Conservation (phyloP, 2,888 invertebrate species). For the Oegoconia quadripuncta region DNA sequence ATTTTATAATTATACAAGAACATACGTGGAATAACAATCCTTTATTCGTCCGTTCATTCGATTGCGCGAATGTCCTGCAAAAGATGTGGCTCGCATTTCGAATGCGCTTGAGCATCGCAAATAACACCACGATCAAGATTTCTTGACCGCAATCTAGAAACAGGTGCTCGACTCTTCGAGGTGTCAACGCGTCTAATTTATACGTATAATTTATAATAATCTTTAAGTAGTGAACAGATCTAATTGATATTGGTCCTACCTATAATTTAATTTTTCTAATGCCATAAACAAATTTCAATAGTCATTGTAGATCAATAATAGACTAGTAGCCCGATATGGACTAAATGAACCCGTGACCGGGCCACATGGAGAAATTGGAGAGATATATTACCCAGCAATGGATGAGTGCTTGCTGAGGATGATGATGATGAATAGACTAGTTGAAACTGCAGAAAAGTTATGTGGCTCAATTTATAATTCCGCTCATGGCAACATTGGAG, state of each 20-base stretch:
- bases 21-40: conserved; percentile 57
- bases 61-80: conserved; percentile 55
- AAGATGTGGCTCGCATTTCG: conserved; percentile 55
- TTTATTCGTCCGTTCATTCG: conserved; percentile 30
- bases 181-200: conserved; percentile 16
- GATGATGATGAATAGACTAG: conserved; percentile 16
- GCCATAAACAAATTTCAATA: too few relatives aligned
- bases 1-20: conserved; percentile 65
- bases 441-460: conserved; percentile 32
- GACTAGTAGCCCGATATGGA: too few relatives aligned
- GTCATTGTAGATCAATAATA: conserved; percentile 20
- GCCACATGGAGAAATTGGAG: too few relatives aligned
- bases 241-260: too few relatives aligned
- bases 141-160: conserved; percentile 67
- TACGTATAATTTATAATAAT: conserved; percentile 5
- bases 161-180: conserved; percentile 50
- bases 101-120: conserved; percentile 37
- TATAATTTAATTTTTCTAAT: too few relatives aligned
- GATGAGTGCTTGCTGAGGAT: too few relatives aligned
- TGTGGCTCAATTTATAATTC: conserved; percentile 39
- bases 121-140: conserved; percentile 52
- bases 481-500: conserved; percentile 46
- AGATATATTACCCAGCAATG: too few relatives aligned
- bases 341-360: too few relatives aligned
- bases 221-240: neutral